Evolutionary conservation across 2,113 vertebrate genomes (phyloP).

Genomic region (Cebidichthys violaceus): DNA sequence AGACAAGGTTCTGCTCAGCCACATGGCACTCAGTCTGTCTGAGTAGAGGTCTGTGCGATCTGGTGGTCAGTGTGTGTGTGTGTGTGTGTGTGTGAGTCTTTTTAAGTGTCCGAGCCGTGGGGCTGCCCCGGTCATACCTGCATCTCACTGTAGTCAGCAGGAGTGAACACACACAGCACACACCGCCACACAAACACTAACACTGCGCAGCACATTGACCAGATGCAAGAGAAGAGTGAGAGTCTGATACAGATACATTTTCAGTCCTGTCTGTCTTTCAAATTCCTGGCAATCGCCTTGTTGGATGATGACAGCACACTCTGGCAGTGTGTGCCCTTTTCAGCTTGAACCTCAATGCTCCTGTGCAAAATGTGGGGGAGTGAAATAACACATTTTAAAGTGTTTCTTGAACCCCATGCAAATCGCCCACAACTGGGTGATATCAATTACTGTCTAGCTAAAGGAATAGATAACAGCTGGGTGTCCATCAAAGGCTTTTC

Average conservation of each 20-base stretch:
- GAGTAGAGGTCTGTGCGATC: conserved; percentile 20
- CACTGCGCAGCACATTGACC: background rate
- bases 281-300: conserved; percentile 33
- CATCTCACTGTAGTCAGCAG: conserved; percentile 31
- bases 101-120: conserved; percentile 4
- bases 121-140: conserved; percentile 44
- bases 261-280: conserved; percentile 34
- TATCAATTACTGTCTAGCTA: conserved; percentile 59
- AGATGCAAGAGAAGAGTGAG: background rate
- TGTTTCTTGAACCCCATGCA: conserved; percentile 51
- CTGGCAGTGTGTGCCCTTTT: conserved; percentile 47
- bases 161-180: conserved; percentile 17
- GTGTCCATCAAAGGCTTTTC: conserved; percentile 37
- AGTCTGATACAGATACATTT: conserved; percentile 47
- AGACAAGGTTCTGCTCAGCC: conserved; percentile 33
- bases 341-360: conserved; percentile 53
- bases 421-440: conserved; percentile 35
- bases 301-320: conserved; percentile 55
- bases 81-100: conserved; percentile 18
- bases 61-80: conserved; percentile 23
- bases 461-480: conserved; percentile 47
- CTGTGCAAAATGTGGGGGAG: conserved; percentile 39
- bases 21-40: conserved; percentile 61
- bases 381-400: conserved; percentile 62
- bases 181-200: conserved; percentile 9